Evolutionary conservation across 2,113 vertebrate genomes (phyloP).

Genomic region (Sinocyclocheilus maitianheensis): DNA sequence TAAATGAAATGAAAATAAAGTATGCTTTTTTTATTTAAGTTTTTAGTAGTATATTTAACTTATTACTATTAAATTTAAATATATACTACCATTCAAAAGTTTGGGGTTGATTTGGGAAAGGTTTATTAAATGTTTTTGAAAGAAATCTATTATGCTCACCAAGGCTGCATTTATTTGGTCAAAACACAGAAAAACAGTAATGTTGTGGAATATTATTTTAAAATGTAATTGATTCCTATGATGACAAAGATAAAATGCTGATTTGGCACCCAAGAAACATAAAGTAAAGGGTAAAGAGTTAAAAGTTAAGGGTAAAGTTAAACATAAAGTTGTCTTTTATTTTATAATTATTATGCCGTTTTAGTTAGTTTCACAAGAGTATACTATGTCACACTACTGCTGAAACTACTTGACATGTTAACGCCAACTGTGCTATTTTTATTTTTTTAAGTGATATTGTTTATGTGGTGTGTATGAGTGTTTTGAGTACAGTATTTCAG

Average conservation of each 20-base stretch:
- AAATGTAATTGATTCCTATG: too few relatives aligned
- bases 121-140: neutral
- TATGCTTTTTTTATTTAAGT: too few relatives aligned
- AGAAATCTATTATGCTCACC: too few relatives aligned
- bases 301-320: too few relatives aligned
- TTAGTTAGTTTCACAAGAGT: neutral
- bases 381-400: neutral
- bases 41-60: too few relatives aligned
- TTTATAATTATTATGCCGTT: neutral
- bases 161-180: too few relatives aligned
- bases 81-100: neutral
- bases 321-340: neutral
- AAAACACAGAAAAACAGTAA: neutral
- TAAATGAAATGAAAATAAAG: too few relatives aligned
- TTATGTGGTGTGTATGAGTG: constrained; percentile 17
- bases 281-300: too few relatives aligned
- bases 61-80: too few relatives aligned
- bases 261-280: too few relatives aligned
- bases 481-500: constrained; percentile 5
- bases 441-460: neutral
- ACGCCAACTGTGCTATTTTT: neutral
- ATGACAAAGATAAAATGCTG: too few relatives aligned
- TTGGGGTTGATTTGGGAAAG: neutral
- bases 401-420: neutral
- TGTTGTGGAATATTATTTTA: neutral